Conservation (phyloP, 2,113 vertebrate species). For the Agapornis roseicollis region DNA sequence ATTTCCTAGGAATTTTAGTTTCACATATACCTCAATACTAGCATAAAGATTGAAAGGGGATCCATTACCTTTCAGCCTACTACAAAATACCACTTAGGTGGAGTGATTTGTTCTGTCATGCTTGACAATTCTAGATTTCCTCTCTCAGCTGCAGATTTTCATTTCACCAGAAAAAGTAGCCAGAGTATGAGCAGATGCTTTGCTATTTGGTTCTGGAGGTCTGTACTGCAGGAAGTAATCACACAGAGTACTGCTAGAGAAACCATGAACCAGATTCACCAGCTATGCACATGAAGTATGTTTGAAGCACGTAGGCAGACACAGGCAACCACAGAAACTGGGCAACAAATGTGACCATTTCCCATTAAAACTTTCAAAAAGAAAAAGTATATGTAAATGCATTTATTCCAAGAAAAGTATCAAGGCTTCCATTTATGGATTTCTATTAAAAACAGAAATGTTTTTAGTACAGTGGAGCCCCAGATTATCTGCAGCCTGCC, state of each 20-base stretch:
- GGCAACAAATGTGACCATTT: background rate
- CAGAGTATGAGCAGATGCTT: background rate
- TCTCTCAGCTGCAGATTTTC: background rate
- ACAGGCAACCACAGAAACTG: too few relatives aligned
- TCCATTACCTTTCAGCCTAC: background rate
- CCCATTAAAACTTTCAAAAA: background rate
- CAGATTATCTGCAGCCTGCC: background rate
- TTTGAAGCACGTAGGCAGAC: background rate
- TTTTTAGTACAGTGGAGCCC: background rate
- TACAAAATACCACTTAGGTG: background rate
- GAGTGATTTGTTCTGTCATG: background rate
- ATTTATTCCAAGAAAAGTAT: background rate
- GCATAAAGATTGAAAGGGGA: background rate
- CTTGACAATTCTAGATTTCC: background rate
- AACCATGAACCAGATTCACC: background rate
- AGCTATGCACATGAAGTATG: background rate
- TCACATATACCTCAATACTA: background rate
- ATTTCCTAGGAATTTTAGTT: background rate
- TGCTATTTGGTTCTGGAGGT: background rate
- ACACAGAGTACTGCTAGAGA: background rate
- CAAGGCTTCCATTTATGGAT: background rate
- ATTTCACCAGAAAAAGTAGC: background rate
- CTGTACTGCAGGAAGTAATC: background rate
- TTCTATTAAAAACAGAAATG: background rate
- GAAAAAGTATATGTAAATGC: background rate